These are phyloP conservation scores for Oostethus manadensis DNA, from an alignment of 2,113 vertebrate species.

Conservation along the genomic window DNA sequence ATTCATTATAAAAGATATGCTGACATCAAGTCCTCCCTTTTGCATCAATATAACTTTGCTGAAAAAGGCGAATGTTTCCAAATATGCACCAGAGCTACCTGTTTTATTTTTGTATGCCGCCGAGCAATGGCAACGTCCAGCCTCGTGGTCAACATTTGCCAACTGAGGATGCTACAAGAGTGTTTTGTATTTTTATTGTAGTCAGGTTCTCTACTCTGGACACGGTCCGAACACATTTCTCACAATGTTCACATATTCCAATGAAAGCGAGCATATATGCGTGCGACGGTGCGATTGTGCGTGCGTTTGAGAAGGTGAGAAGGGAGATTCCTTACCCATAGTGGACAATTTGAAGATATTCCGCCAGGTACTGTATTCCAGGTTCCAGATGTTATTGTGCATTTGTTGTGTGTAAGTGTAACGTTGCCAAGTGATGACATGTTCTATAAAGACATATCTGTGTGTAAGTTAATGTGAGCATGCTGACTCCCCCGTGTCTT, in stretches of 20 bases:
- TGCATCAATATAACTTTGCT: slow-evolving; percentile 38
- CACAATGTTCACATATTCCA: slow-evolving; percentile 34
- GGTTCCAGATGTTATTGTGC: slow-evolving; percentile 67
- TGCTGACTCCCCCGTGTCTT: slow-evolving; percentile 67
- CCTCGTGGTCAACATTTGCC: slow-evolving; percentile 62
- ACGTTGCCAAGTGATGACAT: slow-evolving; percentile 69
- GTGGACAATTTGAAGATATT: slow-evolving; percentile 35
- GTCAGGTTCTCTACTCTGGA: slow-evolving; percentile 49
- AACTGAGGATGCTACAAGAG: slow-evolving; percentile 55
- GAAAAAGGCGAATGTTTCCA: slow-evolving; percentile 16
- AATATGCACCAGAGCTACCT: slow-evolving; percentile 70
- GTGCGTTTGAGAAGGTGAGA: slow-evolving; percentile 33
- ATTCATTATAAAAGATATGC: slow-evolving; percentile 33
- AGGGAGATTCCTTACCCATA: slow-evolving; percentile 56
- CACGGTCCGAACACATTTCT: slow-evolving; percentile 25
- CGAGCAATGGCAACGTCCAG: slow-evolving; percentile 60
- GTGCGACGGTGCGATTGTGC: slow-evolving; percentile 30
- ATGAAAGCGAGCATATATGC: slow-evolving; percentile 34
- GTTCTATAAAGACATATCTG: slow-evolving; percentile 68
- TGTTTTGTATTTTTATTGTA: slow-evolving; percentile 63
- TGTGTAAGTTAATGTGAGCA: slow-evolving; percentile 73
- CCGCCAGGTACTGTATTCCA: slow-evolving; percentile 33
- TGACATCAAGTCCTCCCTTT: slow-evolving; percentile 46
- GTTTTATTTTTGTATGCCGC: slow-evolving; percentile 72
- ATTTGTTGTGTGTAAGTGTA: slow-evolving; percentile 72